These are phyloP conservation scores for Sturnira hondurensis DNA, from an alignment of 2,113 vertebrate genomes.

Conservation along the genomic window DNA sequence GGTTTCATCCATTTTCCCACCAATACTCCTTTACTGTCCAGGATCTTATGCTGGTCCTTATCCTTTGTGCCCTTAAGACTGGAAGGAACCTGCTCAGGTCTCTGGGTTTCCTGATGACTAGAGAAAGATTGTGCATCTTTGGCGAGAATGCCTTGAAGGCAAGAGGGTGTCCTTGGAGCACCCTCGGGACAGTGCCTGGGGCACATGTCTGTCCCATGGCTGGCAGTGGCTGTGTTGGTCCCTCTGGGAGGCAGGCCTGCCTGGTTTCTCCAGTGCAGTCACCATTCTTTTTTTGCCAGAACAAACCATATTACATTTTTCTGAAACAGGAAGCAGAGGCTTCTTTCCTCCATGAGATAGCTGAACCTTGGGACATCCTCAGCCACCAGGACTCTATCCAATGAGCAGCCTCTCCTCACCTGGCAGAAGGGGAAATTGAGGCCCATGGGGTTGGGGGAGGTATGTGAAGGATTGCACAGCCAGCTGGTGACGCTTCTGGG, in stretches of 20 bases:
- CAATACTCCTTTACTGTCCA: background rate
- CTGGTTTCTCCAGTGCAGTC: background rate
- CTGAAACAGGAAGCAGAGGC: background rate
- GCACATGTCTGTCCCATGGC: background rate
- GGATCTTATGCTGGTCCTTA: background rate
- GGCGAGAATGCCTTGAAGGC: background rate
- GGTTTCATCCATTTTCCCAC: background rate
- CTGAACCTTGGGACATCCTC: background rate
- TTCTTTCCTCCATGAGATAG: background rate
- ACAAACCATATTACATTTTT: fast-evolving
- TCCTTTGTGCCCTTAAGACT: background rate
- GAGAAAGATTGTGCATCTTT: background rate
- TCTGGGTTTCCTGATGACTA: background rate
- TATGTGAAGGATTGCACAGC: background rate
- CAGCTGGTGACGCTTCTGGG: background rate
- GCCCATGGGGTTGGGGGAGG: too few relatives aligned
- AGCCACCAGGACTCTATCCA: background rate
- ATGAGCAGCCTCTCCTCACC: background rate
- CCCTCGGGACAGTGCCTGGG: background rate
- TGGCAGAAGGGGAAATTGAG: background rate
- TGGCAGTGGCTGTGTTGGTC: fast-evolving
- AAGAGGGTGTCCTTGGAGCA: background rate
- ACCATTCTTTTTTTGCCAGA: background rate
- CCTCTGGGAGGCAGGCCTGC: background rate
- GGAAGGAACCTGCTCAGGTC: background rate